These are phyloP conservation scores for Bombyx mandarina DNA, from an alignment of 1,140 invertebrate genomes.

Conservation along the genomic window DNA sequence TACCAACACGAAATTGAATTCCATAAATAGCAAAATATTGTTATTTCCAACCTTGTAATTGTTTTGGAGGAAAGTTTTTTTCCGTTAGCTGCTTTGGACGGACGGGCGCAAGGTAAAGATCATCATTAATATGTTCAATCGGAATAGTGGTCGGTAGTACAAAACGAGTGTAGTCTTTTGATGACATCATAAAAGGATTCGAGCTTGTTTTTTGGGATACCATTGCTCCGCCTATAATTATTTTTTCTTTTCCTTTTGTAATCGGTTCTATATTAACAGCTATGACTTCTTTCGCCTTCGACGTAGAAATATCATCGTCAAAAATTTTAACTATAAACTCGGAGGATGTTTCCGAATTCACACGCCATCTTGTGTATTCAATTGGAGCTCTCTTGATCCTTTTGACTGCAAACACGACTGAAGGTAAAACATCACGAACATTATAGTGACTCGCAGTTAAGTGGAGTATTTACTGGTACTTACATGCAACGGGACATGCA, in stretches of 20 bases:
- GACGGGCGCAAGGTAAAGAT: conserved; percentile 14
- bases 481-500: conserved; percentile 34
- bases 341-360: conserved; percentile 36
- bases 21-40: not conserved
- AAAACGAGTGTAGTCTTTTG: conserved; percentile 42
- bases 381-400: conserved; percentile 2
- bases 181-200: conserved; percentile 9
- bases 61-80: conserved; percentile 16
- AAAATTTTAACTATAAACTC: conserved; percentile 60
- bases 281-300: conserved; percentile 26
- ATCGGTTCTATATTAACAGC: conserved; percentile 46
- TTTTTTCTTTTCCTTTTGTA: conserved; percentile 31
- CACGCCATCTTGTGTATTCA: conserved; percentile 52
- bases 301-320: conserved; percentile 44
- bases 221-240: conserved; percentile 44
- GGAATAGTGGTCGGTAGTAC: conserved; percentile 30
- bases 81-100: conserved; percentile 1
- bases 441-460: not conserved
- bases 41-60: conserved; percentile 10
- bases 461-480: conserved; percentile 13
- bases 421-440: not conserved
- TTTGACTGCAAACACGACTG: not conserved
- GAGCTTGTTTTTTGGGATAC: conserved; percentile 22
- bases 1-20: not conserved
- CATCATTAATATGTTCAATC: conserved; percentile 9